Base-by-base conservation (phyloP, 2,113 vertebrate species). In the Acrocephalus arundinaceus region DNA sequence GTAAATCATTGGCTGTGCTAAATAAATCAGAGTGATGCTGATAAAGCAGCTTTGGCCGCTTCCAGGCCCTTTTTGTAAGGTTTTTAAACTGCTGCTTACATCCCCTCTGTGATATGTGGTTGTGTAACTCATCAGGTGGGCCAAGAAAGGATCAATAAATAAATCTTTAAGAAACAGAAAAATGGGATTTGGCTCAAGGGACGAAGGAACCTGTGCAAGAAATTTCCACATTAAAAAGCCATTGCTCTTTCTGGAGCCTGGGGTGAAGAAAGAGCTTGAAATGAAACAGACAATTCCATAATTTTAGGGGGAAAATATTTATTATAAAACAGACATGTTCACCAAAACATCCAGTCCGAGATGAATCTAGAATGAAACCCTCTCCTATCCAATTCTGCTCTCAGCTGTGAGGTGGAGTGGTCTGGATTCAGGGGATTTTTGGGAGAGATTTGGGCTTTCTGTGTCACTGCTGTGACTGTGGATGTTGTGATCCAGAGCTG, bases 181-280 rank as follows among this genome's bases (percentile, higher is more conserved):
- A 97, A 94, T 77, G 94, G 95, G 95, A 96, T 95, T 97, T 98
- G 97, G 98, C 96, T 96, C 71, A 31, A 87, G 97, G 93, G 93
- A 96, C 37, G 16, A 82, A 27, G 80, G 96, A 94, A 97, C 28
- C 90, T 93, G 97, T 93, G 88, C 84, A 51, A 94, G 95, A 97
- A 98, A 97, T 98, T 98, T 98, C 98, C 98, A 98, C 98, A 98
- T 98, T 98, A 98, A 98, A 97, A 98, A 93, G 52, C 17, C 96
- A 97, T 98, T 13, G 51, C 75, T 98, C 95, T 97, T 96, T 92
- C 94, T 96, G 89, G 94, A 87, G 85, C 62, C 78, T 31, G 73
- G 85, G 92, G 85, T 83, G 92, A 91, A 94, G 94, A 91, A 96
- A 97, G 76, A 82, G 76, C 91, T 97, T 98, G 97, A 98, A 97